phyloP scores from a whole-genome alignment of 2,113 vertebrate species.

The Ginglymostoma cirratum region DNA sequence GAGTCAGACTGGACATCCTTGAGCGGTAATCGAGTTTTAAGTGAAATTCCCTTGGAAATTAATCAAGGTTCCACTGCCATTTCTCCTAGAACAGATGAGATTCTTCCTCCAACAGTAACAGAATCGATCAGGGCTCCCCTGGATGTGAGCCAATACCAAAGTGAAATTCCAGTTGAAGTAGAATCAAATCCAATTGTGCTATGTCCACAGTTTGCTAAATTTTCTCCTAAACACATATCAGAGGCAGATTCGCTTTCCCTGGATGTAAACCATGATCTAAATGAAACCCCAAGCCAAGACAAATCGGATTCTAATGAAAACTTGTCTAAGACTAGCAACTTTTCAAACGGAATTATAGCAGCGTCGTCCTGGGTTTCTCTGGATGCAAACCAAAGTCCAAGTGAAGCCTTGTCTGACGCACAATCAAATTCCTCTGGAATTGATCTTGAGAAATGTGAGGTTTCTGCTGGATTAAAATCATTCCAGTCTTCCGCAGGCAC shows the following conservation, averaged over 20 bases:
- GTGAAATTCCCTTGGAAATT: slow-evolving; percentile 58
- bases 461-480: neutral
- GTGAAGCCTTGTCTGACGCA: neutral
- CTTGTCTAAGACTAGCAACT: neutral
- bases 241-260: neutral
- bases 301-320: neutral
- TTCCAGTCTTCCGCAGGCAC: neutral
- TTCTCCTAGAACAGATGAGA: slow-evolving; percentile 50
- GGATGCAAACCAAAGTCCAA: neutral
- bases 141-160: neutral
- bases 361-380: neutral
- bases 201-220: neutral
- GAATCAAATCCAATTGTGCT: neutral
- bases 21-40: slow-evolving; percentile 38
- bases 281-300: neutral
- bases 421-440: neutral
- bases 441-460: neutral
- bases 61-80: slow-evolving; percentile 60
- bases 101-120: slow-evolving; percentile 43
- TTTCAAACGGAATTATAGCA: neutral
- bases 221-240: neutral
- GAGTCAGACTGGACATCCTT: neutral
- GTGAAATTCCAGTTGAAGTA: neutral
- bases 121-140: neutral
- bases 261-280: neutral